These are phyloP conservation scores for Pogoniulus pusillus DNA, from an alignment of 2,797 vertebrate species.

Conservation along the genomic window DNA sequence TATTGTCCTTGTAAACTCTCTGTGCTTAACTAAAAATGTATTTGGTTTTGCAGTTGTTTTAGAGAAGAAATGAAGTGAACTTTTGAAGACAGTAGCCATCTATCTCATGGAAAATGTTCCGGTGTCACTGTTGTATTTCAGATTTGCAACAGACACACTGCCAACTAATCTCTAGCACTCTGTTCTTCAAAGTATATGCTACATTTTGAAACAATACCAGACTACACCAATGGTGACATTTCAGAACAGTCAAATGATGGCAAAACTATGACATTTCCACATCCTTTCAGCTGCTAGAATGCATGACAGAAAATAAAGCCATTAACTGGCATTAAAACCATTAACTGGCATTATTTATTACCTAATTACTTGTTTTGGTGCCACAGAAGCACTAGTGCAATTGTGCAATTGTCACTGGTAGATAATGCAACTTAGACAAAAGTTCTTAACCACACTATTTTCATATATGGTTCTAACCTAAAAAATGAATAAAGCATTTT, in stretches of 20 bases:
- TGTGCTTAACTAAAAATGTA: background rate
- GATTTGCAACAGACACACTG: background rate
- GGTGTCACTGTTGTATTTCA: background rate
- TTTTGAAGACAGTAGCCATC: background rate
- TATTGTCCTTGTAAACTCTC: background rate
- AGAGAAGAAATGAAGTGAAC: background rate
- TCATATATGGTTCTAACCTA: background rate
- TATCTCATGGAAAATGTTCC: background rate
- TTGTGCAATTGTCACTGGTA: background rate
- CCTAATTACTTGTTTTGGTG: background rate
- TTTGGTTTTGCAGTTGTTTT: background rate
- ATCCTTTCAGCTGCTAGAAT: background rate
- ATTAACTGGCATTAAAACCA: background rate
- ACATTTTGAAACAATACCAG: background rate
- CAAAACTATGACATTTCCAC: background rate
- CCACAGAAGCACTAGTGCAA: background rate
- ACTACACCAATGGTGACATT: background rate
- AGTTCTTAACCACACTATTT: background rate
- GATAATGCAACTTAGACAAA: background rate
- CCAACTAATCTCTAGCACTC: background rate
- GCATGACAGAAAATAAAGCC: background rate
- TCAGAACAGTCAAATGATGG: background rate
- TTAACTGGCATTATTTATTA: background rate
- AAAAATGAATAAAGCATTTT: background rate
- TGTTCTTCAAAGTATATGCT: background rate